Conservation (phyloP, 1,140 invertebrate species). For the Megathymus violae region DNA sequence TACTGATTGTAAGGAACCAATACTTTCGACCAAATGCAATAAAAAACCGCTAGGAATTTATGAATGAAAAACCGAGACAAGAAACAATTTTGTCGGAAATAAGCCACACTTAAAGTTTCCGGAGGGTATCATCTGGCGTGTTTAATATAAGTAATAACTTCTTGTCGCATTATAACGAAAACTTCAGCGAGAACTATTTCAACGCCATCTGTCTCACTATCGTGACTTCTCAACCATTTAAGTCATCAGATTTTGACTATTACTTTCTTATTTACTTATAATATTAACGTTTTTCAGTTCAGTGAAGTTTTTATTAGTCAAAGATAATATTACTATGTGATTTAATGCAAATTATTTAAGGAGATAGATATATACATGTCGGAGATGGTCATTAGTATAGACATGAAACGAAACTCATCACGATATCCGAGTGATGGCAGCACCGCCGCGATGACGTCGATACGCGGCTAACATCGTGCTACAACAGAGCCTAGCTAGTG, state of each 20-base stretch:
- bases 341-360: too few species aligned
- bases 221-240: slow-evolving; percentile 39
- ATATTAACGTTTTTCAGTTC: too few species aligned
- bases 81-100: slow-evolving; percentile 19
- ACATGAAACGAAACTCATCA: too few species aligned
- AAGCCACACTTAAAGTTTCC: slow-evolving; percentile 12
- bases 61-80: neutral
- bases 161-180: slow-evolving; percentile 42
- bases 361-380: too few species aligned
- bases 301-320: too few species aligned
- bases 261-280: too few species aligned
- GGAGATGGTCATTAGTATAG: too few species aligned
- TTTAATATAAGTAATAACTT: slow-evolving; percentile 31
- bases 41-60: neutral
- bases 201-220: slow-evolving; percentile 44
- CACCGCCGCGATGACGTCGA: too few species aligned
- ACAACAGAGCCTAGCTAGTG: too few species aligned
- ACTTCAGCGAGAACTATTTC: slow-evolving; percentile 38
- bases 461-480: too few species aligned
- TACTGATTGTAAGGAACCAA: neutral
- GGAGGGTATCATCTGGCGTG: slow-evolving; percentile 25
- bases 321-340: too few species aligned
- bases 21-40: neutral
- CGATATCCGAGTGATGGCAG: too few species aligned
- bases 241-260: slow-evolving; percentile 16